These are phyloP conservation scores for Caenorhabditis remanei DNA, from an alignment of 1,140 invertebrate genomes.

Conservation along the genomic window DNA sequence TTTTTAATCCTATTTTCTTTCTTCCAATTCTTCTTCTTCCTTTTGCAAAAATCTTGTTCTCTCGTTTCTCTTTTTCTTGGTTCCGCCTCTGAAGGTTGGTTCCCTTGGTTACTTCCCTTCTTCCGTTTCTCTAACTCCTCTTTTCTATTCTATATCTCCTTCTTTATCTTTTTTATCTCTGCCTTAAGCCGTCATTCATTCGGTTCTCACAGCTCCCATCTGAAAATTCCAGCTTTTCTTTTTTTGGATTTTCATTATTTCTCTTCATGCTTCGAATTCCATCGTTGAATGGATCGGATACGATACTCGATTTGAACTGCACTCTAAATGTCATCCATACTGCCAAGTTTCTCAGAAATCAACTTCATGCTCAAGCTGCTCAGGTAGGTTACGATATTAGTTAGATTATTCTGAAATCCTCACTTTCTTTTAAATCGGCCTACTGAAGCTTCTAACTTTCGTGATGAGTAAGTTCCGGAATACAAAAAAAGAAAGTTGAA, in stretches of 20 bases:
- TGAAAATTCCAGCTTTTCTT: neutral
- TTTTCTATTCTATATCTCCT: neutral
- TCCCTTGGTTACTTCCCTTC: conserved; percentile 16
- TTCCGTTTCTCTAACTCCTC: neutral
- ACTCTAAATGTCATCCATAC: conserved; percentile 29
- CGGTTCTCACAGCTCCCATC: neutral
- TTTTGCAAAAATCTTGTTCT: neutral
- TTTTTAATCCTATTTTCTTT: neutral
- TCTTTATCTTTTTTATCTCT: neutral
- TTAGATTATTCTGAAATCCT: neutral
- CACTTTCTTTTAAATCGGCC: too few species aligned
- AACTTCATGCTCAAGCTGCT: conserved; percentile 28
- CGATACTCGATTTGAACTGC: conserved; percentile 7
- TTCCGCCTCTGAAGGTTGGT: conserved; percentile 37
- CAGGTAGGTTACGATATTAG: neutral
- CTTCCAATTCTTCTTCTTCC: neutral
- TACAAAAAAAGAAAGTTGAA: neutral
- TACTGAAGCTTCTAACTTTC: neutral
- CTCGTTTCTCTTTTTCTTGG: neutral
- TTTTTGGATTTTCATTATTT: neutral
- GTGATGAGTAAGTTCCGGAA: neutral
- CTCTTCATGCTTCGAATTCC: neutral
- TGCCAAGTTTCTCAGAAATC: conserved; percentile 20
- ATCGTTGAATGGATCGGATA: conserved; percentile 27
- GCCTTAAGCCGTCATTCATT: conserved; percentile 37